Evolutionary conservation across 2,113 vertebrate species (phyloP), one percentile per base, ranked within the genome.

Genomic region (Anoura caudifer): DNA sequence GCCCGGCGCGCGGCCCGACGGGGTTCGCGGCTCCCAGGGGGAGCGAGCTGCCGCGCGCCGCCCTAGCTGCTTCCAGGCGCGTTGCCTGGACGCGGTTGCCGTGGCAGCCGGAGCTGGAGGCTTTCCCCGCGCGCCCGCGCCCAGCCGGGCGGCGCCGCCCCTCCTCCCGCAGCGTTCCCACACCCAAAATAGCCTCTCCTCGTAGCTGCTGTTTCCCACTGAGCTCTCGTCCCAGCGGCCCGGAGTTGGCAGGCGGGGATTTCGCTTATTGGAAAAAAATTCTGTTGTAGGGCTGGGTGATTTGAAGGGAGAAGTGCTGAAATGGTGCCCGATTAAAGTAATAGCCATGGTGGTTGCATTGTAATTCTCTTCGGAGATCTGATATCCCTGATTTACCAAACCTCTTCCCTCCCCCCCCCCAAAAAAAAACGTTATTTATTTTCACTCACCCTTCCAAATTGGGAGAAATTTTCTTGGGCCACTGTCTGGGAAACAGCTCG

Each of bases 81-180:
- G 97, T 97, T 98, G 97, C 97, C 97, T 98, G 97, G 97, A 97
- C 97, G 97, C 97, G 82, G 97, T 97, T 98, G 97, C 97, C 96
- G 94, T 97, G 97, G 97, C 95, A 97, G 97, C 97, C 95, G 47
- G 96, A 92, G 97, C 95, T 65, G 94, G 95, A 96, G 97, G 96
- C 96, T 97, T 97, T 96, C 96, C 97, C 96, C 95, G 96, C 95
- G 95, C 93, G 4, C 96, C 91, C 82, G 91, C 89, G 95, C 97
- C 94, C 95, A 14, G 95, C 88, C 93, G 15, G 73, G 56, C 95
- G 91, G 94, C 90, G 84, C 67, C 91, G 90, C 96, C 97, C 96
- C 95, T 95, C 93, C 96, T 82, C 91, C 96, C 77, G 65, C 95
- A 83, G 69, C 72, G 79, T 45, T 97, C 97, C 97, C 95, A 88